A percentile compares a stretch with the other conserved stretches of the same genome.
These are phyloP conservation scores for Jacana jacana DNA, from an alignment of 2,113 vertebrate species.

Conservation along the genomic window DNA sequence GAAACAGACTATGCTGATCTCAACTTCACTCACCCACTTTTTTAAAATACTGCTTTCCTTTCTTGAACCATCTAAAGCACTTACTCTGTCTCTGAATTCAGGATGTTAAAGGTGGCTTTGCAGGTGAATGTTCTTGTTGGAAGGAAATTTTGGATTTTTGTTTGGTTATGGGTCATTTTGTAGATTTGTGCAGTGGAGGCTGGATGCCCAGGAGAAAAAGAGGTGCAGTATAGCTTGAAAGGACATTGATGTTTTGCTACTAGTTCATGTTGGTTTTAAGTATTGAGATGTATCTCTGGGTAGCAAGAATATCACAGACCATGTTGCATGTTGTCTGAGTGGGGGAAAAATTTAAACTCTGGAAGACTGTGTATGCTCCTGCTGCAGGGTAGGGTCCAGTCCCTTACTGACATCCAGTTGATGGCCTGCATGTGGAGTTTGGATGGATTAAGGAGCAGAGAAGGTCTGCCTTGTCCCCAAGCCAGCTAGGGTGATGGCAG, in stretches of 20 bases:
- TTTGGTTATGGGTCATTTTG: not conserved
- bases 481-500: not conserved
- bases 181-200: not conserved
- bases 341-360: not conserved
- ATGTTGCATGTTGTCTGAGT: not conserved
- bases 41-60: not conserved
- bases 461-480: not conserved
- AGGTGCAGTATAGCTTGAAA: not conserved
- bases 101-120: not conserved
- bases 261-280: not conserved
- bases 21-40: not conserved
- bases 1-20: not conserved
- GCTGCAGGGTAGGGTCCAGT: not conserved
- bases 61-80: not conserved
- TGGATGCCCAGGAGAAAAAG: not conserved
- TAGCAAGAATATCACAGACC: not conserved
- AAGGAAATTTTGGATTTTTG: not conserved
- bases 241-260: not conserved
- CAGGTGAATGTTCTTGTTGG: not conserved
- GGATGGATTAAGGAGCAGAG: not conserved
- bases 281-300: not conserved
- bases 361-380: rapidly evolving
- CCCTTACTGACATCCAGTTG: not conserved
- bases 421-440: not conserved
- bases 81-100: not conserved